Evolutionary conservation across 1,140 invertebrate genomes (phyloP).

Genomic region (Diabrotica undecimpunctata): DNA sequence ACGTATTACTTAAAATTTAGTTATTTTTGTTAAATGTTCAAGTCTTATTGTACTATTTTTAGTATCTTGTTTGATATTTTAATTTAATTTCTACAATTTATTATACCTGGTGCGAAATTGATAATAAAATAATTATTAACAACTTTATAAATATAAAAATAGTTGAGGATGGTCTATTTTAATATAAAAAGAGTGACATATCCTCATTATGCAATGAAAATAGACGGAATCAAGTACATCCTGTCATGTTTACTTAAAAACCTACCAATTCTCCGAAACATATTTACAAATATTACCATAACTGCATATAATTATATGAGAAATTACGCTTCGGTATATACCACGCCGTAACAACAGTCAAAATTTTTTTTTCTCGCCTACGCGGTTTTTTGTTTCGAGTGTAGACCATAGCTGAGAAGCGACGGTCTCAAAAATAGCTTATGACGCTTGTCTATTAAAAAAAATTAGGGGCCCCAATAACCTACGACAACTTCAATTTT

Average conservation of each 20-base stretch:
- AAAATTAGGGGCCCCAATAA: constrained; percentile 8
- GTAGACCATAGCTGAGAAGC: neutral
- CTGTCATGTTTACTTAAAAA: neutral
- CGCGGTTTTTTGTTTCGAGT: neutral
- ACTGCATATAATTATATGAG: neutral
- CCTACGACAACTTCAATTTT: constrained; percentile 8
- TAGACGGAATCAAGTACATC: neutral
- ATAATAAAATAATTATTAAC: too few species aligned
- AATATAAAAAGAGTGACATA: neutral
- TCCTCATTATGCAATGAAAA: neutral
- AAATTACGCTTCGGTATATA: neutral
- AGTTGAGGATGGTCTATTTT: neutral
- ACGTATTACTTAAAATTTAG: too few species aligned
- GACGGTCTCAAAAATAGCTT: neutral
- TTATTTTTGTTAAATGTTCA: too few species aligned
- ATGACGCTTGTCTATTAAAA: neutral
- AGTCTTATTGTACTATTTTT: too few species aligned
- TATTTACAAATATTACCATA: constrained; percentile 1
- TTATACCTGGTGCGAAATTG: too few species aligned
- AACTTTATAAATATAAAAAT: neutral
- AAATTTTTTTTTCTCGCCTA: constrained; percentile 6
- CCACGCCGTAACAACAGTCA: constrained; percentile 4
- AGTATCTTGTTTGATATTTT: too few species aligned
- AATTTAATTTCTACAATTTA: too few species aligned
- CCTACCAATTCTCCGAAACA: neutral